These are phyloP conservation scores for Adelognathus sp. DNA, from an alignment of 2,888 invertebrate species.

Conservation along the genomic window DNA sequence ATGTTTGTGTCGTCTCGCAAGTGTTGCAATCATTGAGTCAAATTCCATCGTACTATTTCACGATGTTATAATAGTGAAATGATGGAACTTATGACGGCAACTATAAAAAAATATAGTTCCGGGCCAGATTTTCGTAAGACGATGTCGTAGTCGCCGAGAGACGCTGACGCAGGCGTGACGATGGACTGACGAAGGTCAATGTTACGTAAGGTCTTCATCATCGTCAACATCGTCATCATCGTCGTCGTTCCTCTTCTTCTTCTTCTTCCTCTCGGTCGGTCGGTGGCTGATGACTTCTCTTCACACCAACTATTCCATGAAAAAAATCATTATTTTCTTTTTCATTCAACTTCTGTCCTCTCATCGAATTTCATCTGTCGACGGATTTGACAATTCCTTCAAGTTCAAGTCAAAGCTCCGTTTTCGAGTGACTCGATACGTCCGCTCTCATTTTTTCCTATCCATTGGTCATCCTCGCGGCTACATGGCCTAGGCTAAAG, in stretches of 20 bases:
- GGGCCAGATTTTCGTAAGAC: constrained; percentile 54
- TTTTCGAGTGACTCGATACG: not conserved
- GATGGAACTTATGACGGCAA: too few relatives aligned
- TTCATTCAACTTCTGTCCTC: not conserved
- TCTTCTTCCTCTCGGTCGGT: constrained; percentile 1
- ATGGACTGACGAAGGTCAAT: constrained; percentile 75
- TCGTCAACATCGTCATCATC: constrained; percentile 59
- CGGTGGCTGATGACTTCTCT: constrained; percentile 13
- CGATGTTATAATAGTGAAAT: not conserved
- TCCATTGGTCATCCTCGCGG: not conserved
- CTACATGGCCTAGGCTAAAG: constrained; percentile 4
- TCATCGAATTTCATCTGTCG: not conserved
- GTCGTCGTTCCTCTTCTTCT: constrained; percentile 37
- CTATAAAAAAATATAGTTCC: constrained; percentile 2
- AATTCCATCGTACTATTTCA: not conserved
- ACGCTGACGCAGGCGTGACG: constrained; percentile 71
- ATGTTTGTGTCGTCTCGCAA: too few relatives aligned
- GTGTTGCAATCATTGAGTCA: not conserved
- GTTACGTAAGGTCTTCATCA: constrained; percentile 72
- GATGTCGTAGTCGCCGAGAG: constrained; percentile 57
- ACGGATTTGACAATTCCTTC: not conserved
- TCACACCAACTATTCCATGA: too few relatives aligned
- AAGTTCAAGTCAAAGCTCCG: constrained; percentile 26
- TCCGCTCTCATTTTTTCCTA: not conserved
- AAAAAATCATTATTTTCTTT: constrained; percentile 10